These are phyloP conservation scores for Ischnura elegans DNA, from an alignment of 2,888 invertebrate species.

Conservation along the genomic window DNA sequence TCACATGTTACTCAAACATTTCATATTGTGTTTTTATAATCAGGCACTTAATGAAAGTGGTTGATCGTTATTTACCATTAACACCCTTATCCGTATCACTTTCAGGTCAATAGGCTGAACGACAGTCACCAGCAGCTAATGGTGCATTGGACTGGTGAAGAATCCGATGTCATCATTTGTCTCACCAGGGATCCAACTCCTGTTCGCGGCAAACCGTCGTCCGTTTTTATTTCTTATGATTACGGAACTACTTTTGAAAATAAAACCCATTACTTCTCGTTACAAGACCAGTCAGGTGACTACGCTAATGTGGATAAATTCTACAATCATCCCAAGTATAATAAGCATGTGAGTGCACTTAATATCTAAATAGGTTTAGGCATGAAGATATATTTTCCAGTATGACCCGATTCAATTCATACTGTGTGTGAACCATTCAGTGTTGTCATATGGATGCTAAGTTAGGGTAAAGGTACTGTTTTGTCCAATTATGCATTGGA, in stretches of 20 bases:
- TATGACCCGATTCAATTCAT: neutral
- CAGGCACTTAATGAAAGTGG: neutral
- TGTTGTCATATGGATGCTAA: too few species aligned
- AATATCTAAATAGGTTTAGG: neutral
- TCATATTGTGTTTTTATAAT: neutral
- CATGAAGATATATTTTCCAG: neutral
- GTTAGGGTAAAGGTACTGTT: too few species aligned
- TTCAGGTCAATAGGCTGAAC: slow-evolving; percentile 87
- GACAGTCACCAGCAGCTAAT: slow-evolving; percentile 93
- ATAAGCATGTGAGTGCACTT: slow-evolving; percentile 85
- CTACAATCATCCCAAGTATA: slow-evolving; percentile 90
- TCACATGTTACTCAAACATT: neutral
- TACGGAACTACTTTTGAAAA: slow-evolving; percentile 90
- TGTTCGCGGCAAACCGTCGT: slow-evolving; percentile 80
- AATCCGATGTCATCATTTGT: slow-evolving; percentile 92
- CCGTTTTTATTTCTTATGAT: slow-evolving; percentile 91
- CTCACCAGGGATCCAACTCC: slow-evolving; percentile 87
- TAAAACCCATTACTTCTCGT: slow-evolving; percentile 84
- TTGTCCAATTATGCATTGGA: slow-evolving; percentile 42
- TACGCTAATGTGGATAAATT: slow-evolving; percentile 90
- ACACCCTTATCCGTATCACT: neutral
- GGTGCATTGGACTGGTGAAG: slow-evolving; percentile 95
- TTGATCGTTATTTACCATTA: neutral
- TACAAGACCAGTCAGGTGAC: slow-evolving; percentile 78
- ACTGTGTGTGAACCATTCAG: too few species aligned